Base-by-base conservation (phyloP, 1,140 invertebrate genomes). In the Pemphigus obesinymphae region DNA sequence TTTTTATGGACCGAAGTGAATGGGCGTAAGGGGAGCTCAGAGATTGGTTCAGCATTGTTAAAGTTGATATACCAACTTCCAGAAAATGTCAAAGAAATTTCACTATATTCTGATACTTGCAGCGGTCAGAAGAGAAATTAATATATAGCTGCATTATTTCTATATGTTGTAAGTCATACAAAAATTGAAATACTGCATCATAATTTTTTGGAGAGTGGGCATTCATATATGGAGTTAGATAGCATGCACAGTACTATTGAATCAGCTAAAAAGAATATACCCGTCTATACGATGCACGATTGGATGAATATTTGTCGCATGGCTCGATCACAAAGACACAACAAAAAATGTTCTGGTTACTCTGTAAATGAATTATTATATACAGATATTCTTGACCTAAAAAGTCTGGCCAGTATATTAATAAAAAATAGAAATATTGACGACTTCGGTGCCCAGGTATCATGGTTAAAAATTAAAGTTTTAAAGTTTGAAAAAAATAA, bases 91-190 rank as follows among this genome's bases (percentile, higher is more conserved):
- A 83, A 81, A n/a, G n/a, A 83, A 23, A 76, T 85, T 66, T 72
- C 82, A n/a, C 37, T 84, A 20, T 84, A 82, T 82, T 84, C 78
- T 53, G 86, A 87, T 82, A 88, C 86, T 82, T 87, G 86, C 82
- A 84, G 85, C 43, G 86, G 85, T 3, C 87, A 87, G 80, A 85
- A 87, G 76, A 85, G 86, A 83, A 87, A 88, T 82, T 82, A 84
- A 82, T 83, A 83, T 53, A 17, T 84, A 31, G 61, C 55, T 34
- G 72, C 73, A 48, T 34, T 75, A 29, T 63, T 83, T 34, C 40
- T 83, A 61, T 78, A 66, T 68, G 73, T 68, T 48, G 82, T 80
- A 13, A 34, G 23, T 23, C n/a, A 29, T 15, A 34, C 45, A 61
- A 61, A 34, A 48, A 80, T 83, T 23, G 40, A 78, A 31, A 15